These are phyloP conservation scores for Drosophila kikkawai DNA, from an alignment of 1,140 invertebrate species.

Conservation along the genomic window DNA sequence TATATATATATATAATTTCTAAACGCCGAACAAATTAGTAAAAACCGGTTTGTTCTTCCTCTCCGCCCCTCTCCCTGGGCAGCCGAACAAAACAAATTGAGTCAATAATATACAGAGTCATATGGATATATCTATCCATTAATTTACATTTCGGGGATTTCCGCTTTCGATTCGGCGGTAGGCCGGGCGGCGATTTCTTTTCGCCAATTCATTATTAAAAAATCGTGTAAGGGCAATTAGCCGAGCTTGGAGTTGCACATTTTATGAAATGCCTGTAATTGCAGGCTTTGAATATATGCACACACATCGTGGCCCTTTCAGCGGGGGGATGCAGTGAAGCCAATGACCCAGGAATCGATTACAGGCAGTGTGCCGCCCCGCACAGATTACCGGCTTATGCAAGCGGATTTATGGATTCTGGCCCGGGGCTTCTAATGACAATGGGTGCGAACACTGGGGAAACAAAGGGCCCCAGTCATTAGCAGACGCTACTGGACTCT, in stretches of 20 bases:
- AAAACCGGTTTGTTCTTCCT: conserved; percentile 64
- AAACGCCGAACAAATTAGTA: conserved; percentile 53
- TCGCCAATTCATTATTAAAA: conserved; percentile 66
- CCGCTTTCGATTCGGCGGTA: conserved; percentile 50
- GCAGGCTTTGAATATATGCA: conserved; percentile 28
- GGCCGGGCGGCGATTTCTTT: conserved; percentile 43
- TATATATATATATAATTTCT: conserved; percentile 34
- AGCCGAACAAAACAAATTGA: conserved; percentile 31
- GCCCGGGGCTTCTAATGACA: conserved; percentile 25
- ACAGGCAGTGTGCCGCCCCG: conserved; percentile 1
- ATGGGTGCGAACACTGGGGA: conserved; percentile 35
- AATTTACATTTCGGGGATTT: conserved; percentile 80
- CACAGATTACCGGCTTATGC: conserved; percentile 46
- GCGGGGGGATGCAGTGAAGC: conserved; percentile 13
- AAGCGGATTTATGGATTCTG: conserved; percentile 49
- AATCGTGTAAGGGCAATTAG: conserved; percentile 75
- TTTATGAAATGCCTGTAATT: conserved; percentile 42
- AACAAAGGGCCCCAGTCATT: conserved; percentile 50
- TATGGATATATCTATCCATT: conserved; percentile 72
- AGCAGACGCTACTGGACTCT: neutral
- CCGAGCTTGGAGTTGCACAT: conserved; percentile 25
- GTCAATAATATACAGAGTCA: conserved; percentile 42
- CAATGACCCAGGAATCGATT: conserved; percentile 49
- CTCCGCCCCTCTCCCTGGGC: conserved; percentile 4
- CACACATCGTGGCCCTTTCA: conserved; percentile 2